These are phyloP conservation scores for Oscheius sp. DNA, from an alignment of 2,888 invertebrate species.

Conservation along the genomic window DNA sequence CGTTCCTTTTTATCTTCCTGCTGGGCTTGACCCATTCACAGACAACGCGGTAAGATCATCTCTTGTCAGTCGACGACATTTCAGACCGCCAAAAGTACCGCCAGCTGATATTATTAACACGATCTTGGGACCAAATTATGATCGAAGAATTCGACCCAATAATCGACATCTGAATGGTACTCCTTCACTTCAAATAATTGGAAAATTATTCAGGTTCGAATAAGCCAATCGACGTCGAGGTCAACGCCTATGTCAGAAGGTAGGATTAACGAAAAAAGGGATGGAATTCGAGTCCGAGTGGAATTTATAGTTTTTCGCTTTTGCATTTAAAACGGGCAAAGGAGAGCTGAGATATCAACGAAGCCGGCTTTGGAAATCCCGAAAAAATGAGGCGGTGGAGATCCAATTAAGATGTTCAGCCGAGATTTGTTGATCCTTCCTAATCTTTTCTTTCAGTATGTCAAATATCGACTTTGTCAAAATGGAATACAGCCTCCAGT, in stretches of 20 bases:
- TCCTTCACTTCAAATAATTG: not conserved
- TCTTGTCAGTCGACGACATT: too few species aligned
- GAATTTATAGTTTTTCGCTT: too few species aligned
- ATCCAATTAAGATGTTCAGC: too few species aligned
- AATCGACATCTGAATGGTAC: constrained; percentile 10
- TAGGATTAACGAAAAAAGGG: too few species aligned
- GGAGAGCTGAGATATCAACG: too few species aligned
- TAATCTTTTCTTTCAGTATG: constrained; percentile 3
- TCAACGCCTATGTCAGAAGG: constrained; percentile 30
- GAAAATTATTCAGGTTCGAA: constrained; percentile 4
- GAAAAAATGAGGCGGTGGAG: too few species aligned
- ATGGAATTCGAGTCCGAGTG: too few species aligned
- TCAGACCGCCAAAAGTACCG: constrained; percentile 10
- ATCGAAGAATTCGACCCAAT: not conserved
- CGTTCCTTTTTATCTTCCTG: too few species aligned
- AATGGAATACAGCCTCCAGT: constrained; percentile 32
- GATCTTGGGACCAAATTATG: constrained; percentile 2
- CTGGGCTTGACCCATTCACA: constrained; percentile 54
- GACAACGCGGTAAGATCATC: constrained; percentile 54
- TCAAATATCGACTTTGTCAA: constrained; percentile 37
- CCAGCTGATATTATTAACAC: constrained; percentile 9
- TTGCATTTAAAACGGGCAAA: too few species aligned
- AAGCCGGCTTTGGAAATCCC: too few species aligned
- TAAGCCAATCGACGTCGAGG: constrained; percentile 25
- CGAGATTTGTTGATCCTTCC: too few species aligned